Evolutionary conservation across 2,113 vertebrate species (phyloP), one percentile per base, ranked within the genome.

Genomic region (Plectropomus leopardus): DNA sequence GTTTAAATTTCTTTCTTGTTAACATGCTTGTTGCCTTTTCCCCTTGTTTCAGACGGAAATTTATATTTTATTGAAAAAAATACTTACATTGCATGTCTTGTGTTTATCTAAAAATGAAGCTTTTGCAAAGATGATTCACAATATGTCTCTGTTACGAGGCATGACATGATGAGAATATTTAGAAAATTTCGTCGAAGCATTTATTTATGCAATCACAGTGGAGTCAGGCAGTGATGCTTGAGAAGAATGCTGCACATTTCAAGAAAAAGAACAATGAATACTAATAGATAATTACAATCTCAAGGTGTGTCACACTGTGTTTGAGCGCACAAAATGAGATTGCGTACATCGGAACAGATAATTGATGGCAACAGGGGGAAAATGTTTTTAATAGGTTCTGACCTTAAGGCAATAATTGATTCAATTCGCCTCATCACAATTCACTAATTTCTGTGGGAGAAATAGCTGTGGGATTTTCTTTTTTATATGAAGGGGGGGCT

Each of bases 341-440:
- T n/a, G 67, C 40, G 66, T 80, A 70, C 78, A 87, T 86, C 54
- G 65, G 59, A 75, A 80, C 80, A 91, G 82, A 88, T 91, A 90
- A 90, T 93, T 89, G 84, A 88, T 80, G 82, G 67, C 69, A 83
- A 88, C 84, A 79, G 64, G 61, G 83, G 78, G 78, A 81, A 86
- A 85, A 82, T 73, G 55, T 75, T 88, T 91, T 90, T 83, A 92
- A 91, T 92, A 82, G 83, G 76, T 90, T 91, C 76, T 90, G 88
- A 93, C 88, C 90, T 92, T 75, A 86, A 85, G 92, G 92, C 85
- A 88, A 86, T 89, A 88, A 92, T 93, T 91, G 89, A 92, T 90
- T 89, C 71, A 91, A 54, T 91, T 93, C 42, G 17, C 76, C 88
- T 85, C 85, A 91, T 92, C 84, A 85, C 59, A 76, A 81, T 92